Evolutionary conservation across 2,797 vertebrate species (phyloP).

Genomic region (Pachyuromys duprasi): DNA sequence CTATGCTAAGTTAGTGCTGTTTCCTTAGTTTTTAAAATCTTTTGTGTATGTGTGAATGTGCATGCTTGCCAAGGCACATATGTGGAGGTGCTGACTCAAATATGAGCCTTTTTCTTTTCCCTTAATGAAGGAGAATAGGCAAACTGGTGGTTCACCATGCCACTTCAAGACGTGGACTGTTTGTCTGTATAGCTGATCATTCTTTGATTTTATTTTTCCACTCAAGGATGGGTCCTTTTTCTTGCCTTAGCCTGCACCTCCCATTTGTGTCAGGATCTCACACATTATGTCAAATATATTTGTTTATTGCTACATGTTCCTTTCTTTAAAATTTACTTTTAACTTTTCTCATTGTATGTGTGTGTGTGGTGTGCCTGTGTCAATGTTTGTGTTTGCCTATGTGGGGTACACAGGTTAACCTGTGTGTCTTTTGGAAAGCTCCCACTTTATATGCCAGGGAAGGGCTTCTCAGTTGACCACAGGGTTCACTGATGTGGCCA

Average conservation of each 20-base stretch:
- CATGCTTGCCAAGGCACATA: background rate
- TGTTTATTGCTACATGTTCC: constrained; percentile 27
- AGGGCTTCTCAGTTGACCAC: background rate
- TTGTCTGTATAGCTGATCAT: no score
- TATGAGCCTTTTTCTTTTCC: background rate
- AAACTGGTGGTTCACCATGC: background rate
- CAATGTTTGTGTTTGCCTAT: background rate
- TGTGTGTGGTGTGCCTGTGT: background rate
- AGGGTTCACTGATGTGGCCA: background rate
- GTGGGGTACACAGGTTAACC: background rate
- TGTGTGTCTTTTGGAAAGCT: background rate
- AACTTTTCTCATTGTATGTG: background rate
- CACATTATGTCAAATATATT: background rate
- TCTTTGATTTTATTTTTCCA: background rate
- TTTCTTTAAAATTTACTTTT: background rate
- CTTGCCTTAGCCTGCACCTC: background rate
- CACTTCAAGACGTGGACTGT: background rate
- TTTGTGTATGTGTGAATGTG: background rate
- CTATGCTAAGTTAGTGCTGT: background rate
- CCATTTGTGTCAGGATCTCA: background rate
- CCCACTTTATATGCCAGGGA: background rate
- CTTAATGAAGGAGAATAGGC: background rate
- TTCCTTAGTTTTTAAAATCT: background rate
- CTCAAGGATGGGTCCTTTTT: background rate
- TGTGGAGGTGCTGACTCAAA: background rate